Evolutionary conservation across 2,113 vertebrate genomes (phyloP).

Genomic region (Pontoporia blainvillei): DNA sequence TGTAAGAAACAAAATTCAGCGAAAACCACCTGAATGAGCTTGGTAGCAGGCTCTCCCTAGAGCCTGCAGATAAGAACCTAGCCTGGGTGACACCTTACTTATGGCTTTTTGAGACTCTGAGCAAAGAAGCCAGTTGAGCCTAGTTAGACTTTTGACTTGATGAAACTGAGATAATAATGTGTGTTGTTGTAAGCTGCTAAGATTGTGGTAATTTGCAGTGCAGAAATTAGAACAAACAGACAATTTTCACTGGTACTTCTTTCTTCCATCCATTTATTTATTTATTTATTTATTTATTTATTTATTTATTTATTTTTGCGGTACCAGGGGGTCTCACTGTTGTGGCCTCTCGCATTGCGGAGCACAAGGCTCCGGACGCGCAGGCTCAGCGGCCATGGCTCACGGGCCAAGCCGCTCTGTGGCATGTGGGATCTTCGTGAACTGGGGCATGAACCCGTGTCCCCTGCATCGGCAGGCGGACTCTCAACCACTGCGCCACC

Average conservation of each 20-base stretch:
- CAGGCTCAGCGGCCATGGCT: too few species aligned
- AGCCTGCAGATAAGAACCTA: background rate
- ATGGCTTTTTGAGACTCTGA: background rate
- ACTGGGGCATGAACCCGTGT: too few species aligned
- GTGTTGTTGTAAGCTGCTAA: background rate
- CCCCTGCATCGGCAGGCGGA: too few species aligned
- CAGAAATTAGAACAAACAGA: background rate
- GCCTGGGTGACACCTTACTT: background rate
- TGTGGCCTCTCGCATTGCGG: too few species aligned
- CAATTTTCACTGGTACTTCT: background rate
- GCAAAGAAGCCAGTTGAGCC: background rate
- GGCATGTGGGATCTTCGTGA: too few species aligned
- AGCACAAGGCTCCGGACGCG: too few species aligned
- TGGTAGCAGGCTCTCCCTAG: background rate
- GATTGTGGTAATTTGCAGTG: background rate
- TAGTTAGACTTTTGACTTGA: background rate
- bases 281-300: background rate
- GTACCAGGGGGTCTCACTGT: too few species aligned
- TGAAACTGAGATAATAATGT: background rate
- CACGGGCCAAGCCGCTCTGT: rapidly evolving
- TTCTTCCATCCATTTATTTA: background rate
- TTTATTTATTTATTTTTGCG: too few species aligned
- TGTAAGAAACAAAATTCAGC: background rate
- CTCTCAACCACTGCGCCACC: too few species aligned
- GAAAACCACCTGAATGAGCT: background rate